A percentile compares a stretch with the other conserved stretches of the same genome.
phyloP scores from a whole-genome alignment of 2,888 invertebrate species.

The Eupithecia insigniata region DNA sequence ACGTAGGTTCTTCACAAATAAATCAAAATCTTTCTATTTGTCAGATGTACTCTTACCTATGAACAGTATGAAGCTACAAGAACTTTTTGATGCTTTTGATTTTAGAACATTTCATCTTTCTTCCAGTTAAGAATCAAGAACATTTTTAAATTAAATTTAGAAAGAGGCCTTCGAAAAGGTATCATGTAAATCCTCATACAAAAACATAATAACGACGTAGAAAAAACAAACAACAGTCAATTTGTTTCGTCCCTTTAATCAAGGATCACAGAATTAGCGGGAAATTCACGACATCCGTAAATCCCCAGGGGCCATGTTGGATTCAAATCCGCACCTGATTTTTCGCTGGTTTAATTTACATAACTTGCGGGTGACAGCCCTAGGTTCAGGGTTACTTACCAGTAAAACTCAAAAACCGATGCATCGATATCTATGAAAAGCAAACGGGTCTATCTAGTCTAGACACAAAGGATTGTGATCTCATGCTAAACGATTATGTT shows the following conservation, averaged over 20 bases:
- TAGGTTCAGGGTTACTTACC: conserved; percentile 38
- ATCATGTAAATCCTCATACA: conserved; percentile 18
- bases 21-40: background rate
- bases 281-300: conserved; percentile 47
- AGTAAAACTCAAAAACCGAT: background rate
- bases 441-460: background rate
- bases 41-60: background rate
- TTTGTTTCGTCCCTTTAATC: conserved; percentile 48
- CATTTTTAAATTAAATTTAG: conserved; percentile 12
- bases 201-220: conserved; percentile 40
- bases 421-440: background rate
- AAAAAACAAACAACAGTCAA: conserved; percentile 46
- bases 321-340: conserved; percentile 51
- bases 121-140: background rate
- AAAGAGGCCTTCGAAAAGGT: conserved; percentile 17
- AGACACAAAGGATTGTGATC: background rate
- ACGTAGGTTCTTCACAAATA: background rate
- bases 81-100: background rate
- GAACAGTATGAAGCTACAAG: background rate
- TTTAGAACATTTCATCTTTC: background rate
- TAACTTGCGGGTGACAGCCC: conserved; percentile 57
- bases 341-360: conserved; percentile 53
- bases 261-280: conserved; percentile 49
- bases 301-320: conserved; percentile 46
- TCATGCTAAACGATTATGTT: background rate